These are phyloP conservation scores for Paramuricea clavata DNA, from an alignment of 92 coral and sea anemone genomes.

Conservation along the genomic window DNA sequence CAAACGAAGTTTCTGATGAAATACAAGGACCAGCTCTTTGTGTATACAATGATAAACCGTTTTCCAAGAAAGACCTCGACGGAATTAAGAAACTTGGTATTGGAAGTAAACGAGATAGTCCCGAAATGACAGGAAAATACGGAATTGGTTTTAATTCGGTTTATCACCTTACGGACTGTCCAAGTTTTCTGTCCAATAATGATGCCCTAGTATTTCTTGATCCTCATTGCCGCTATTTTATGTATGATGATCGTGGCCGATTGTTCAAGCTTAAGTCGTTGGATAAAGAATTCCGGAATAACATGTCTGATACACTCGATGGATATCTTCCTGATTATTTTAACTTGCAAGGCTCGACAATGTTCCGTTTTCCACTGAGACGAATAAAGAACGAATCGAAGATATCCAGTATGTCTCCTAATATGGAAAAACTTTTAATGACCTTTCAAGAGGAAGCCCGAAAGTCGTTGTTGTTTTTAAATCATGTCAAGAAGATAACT, in stretches of 20 bases:
- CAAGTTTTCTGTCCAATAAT: conserved; percentile 29
- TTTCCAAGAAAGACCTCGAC: conserved; percentile 21
- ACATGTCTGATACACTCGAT: conserved; percentile 67
- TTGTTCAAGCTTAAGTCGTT: neutral
- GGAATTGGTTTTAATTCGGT: conserved; percentile 58
- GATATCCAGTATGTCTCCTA: conserved; percentile 36
- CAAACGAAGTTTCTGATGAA: conserved; percentile 15
- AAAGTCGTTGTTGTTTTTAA: conserved; percentile 77
- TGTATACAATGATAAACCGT: conserved; percentile 42
- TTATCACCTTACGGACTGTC: conserved; percentile 60
- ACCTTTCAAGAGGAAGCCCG: conserved; percentile 72
- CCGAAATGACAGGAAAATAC: conserved; percentile 37
- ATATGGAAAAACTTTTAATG: conserved; percentile 52
- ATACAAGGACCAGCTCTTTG: conserved; percentile 23
- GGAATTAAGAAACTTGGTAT: conserved; percentile 46
- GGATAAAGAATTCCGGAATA: neutral
- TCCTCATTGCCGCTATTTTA: conserved; percentile 33
- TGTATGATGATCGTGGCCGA: conserved; percentile 25
- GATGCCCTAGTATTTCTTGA: conserved; percentile 37
- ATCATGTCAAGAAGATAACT: conserved; percentile 75
- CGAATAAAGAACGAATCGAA: conserved; percentile 59
- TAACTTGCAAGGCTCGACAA: conserved; percentile 55
- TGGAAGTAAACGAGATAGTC: conserved; percentile 26
- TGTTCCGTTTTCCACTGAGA: conserved; percentile 80
- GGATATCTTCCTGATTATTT: conserved; percentile 68